Evolutionary conservation across 2,113 vertebrate species (phyloP), one percentile per base, ranked within the genome.

Genomic region (Formicarius rufipectus): DNA sequence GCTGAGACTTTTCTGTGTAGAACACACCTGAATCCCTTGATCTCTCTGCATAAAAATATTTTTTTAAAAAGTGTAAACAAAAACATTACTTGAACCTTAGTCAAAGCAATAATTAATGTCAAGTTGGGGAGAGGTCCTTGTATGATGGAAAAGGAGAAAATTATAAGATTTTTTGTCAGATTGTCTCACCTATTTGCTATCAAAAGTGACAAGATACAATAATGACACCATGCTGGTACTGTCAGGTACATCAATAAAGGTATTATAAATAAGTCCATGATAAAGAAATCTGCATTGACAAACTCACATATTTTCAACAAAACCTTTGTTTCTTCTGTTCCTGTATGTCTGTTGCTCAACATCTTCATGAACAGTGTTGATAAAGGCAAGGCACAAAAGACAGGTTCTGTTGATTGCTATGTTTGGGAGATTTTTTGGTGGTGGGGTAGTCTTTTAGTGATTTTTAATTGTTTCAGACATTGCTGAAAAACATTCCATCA

Each of bases 371-470:
- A 52, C 35, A 5, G 27, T 35, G 2, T 31, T 53, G 8, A 20
- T 62, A 89, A 80, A 64, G 15, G 12, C 31, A 79, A 84, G 23
- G 4, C 45, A 58, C n/a, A 39, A 18, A 33, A 4, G 12, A 82
- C 52, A 74, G 3, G 6, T 47, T 62, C 7, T 18, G 3, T 2
- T 40, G 25, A 75, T 27, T 27, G 21, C 2, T 49, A 5, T 27
- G 20, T 24, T 91, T 68, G 42, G 4, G 35, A 53, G 8, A 4
- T 25, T 27, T 63, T 60, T 40, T 18, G 5, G 0, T 3, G 4
- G 4, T 1, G 6, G 4, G 4, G 1, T 14, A 15, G 1, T 8
- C 3, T 45, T 68, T 63, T 30, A 15, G 18, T 37, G 1, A 31
- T 47, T 78, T 78, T 74, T 71, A 47, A 2, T 18, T 78, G 73